A percentile compares a stretch with the other conserved stretches of the same genome.
These are phyloP conservation scores for Semicossyphus pulcher DNA, from an alignment of 2,113 vertebrate genomes.

Conservation along the genomic window DNA sequence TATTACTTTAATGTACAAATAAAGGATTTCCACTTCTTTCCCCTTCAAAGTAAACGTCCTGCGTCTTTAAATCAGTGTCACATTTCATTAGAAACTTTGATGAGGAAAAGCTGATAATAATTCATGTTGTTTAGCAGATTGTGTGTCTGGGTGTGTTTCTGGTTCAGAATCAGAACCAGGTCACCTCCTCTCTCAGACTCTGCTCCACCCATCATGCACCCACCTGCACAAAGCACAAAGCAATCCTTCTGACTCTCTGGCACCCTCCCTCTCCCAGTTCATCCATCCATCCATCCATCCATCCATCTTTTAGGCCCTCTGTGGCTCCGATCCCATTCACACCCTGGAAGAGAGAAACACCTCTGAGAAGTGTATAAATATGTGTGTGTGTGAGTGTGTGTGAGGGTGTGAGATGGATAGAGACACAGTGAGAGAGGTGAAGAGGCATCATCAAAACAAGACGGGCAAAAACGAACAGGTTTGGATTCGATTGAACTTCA, in stretches of 20 bases:
- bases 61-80: no score
- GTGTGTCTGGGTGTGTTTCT: neutral
- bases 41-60: no score
- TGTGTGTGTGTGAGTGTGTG: conserved; percentile 14
- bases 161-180: conserved; percentile 2
- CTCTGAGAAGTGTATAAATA: conserved; percentile 11
- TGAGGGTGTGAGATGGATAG: conserved; percentile 40
- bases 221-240: no score
- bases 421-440: conserved; percentile 9
- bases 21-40: no score
- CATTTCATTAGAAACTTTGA: no score
- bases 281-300: neutral
- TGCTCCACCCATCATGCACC: neutral
- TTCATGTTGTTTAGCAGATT: no score
- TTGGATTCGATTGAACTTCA: neutral
- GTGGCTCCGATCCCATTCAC: conserved; percentile 58
- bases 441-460: conserved; percentile 1
- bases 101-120: no score
- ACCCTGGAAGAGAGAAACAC: conserved; percentile 52
- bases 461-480: neutral
- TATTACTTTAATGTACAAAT: no score
- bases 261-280: neutral
- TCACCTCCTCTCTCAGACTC: neutral
- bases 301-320: conserved; percentile 12
- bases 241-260: neutral